A percentile compares a stretch with the other conserved stretches of the same genome.
phyloP scores from a whole-genome alignment of 2,888 invertebrate genomes.

The Pocota personata region DNA sequence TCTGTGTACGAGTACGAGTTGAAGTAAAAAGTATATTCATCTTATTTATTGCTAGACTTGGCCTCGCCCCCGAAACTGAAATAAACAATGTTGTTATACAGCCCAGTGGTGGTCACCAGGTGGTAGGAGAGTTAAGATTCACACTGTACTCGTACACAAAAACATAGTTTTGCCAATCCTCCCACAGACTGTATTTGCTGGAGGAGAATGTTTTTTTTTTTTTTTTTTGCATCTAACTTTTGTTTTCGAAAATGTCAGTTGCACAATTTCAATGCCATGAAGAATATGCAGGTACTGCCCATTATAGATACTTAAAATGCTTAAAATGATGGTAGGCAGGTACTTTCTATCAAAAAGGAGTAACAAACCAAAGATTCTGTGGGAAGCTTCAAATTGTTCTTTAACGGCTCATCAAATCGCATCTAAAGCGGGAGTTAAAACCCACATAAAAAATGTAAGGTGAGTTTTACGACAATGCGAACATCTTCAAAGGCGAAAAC shows the following conservation, averaged over 20 bases:
- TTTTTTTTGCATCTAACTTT: background rate
- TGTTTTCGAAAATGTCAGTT: background rate
- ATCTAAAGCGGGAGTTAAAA: no score
- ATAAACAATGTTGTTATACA: constrained; percentile 23
- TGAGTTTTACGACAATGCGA: no score
- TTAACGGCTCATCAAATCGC: no score
- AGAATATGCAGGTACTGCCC: background rate
- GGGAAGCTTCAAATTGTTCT: no score
- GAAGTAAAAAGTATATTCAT: constrained; percentile 9
- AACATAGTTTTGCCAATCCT: constrained; percentile 11
- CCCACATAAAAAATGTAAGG: no score
- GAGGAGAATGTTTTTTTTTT: background rate
- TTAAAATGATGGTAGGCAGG: no score
- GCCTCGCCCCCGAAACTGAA: background rate
- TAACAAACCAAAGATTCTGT: no score
- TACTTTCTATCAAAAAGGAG: no score
- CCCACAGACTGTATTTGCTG: constrained; percentile 12
- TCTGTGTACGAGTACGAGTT: background rate
- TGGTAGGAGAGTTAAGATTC: constrained; percentile 20
- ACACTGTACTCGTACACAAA: background rate
- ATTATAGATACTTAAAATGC: no score
- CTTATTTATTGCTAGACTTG: background rate
- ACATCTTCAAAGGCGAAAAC: no score
- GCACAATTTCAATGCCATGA: background rate
- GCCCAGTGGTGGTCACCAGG: constrained; percentile 23